Evolutionary conservation across 2,888 invertebrate species (phyloP).

Genomic region (Meteorus cinctellus): DNA sequence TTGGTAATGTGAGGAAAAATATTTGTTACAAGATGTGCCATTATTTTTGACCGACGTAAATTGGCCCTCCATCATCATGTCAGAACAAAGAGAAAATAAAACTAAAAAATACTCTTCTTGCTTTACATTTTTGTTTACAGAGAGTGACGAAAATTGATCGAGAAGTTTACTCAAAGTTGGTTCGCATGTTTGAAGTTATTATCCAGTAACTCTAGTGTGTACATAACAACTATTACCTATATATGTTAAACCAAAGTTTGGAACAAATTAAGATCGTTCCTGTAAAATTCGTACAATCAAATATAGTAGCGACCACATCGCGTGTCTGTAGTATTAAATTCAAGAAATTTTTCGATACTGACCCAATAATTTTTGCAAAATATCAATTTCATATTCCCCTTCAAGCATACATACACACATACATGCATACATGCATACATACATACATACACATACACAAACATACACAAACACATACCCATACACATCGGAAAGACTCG

Average conservation of each 20-base stretch:
- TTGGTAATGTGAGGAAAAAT: neutral
- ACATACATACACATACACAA: neutral
- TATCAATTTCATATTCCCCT: neutral
- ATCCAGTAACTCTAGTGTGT: slow-evolving; percentile 15
- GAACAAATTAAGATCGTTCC: slow-evolving; percentile 31
- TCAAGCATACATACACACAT: too few species aligned
- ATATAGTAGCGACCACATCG: slow-evolving; percentile 21
- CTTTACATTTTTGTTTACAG: slow-evolving; percentile 1
- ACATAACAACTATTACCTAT: neutral
- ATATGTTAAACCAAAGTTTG: slow-evolving; percentile 13
- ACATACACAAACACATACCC: neutral
- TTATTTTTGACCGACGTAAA: slow-evolving; percentile 28
- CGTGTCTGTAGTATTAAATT: neutral
- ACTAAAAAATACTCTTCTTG: slow-evolving; percentile 47
- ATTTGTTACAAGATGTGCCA: neutral
- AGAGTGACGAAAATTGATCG: slow-evolving; percentile 13
- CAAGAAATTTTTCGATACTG: neutral
- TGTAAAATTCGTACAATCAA: slow-evolving; percentile 25
- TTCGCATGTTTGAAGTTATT: slow-evolving; percentile 29
- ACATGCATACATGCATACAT: too few species aligned
- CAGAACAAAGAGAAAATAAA: slow-evolving; percentile 60
- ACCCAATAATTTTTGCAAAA: neutral
- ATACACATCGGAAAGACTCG: neutral
- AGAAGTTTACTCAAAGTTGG: slow-evolving; percentile 25
- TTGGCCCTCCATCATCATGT: slow-evolving; percentile 60